These are phyloP conservation scores for Hippoglossus stenolepis DNA, from an alignment of 2,113 vertebrate species.

Conservation along the genomic window DNA sequence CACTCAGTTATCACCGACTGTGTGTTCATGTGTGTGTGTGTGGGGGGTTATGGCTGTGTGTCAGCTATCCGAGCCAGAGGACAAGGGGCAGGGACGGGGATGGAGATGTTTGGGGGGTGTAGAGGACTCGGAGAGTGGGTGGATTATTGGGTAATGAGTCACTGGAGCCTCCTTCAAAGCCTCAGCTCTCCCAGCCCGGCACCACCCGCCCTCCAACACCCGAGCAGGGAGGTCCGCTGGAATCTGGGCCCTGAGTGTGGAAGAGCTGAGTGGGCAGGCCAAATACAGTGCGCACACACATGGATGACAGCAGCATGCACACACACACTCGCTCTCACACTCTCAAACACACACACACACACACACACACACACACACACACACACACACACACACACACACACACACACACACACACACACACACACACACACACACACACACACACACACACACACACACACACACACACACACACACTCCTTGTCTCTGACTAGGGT, in stretches of 20 bases:
- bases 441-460: constrained; percentile 32
- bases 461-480: constrained; percentile 39
- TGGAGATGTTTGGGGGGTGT: constrained; percentile 55
- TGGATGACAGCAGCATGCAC: constrained; percentile 3
- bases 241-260: constrained; percentile 66
- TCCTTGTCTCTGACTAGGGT: constrained; percentile 46
- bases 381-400: constrained; percentile 9
- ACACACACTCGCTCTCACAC: constrained; percentile 26
- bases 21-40: constrained; percentile 9
- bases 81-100: constrained; percentile 50
- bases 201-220: constrained; percentile 30
- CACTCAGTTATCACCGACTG: constrained; percentile 7
- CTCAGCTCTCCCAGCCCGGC: constrained; percentile 45
- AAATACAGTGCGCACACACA: constrained; percentile 31
- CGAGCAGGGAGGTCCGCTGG: constrained; percentile 70
- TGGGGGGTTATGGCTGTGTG: constrained; percentile 21
- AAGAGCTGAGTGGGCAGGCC: constrained; percentile 67
- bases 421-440: constrained; percentile 22
- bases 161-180: constrained; percentile 80
- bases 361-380: constrained; percentile 32
- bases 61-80: constrained; percentile 46
- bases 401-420: constrained; percentile 39
- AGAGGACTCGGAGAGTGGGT: constrained; percentile 58
- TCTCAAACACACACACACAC: constrained; percentile 25
- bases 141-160: constrained; percentile 78